phyloP scores from a whole-genome alignment of 2,113 vertebrate species.

The Elephantulus edwardii region DNA sequence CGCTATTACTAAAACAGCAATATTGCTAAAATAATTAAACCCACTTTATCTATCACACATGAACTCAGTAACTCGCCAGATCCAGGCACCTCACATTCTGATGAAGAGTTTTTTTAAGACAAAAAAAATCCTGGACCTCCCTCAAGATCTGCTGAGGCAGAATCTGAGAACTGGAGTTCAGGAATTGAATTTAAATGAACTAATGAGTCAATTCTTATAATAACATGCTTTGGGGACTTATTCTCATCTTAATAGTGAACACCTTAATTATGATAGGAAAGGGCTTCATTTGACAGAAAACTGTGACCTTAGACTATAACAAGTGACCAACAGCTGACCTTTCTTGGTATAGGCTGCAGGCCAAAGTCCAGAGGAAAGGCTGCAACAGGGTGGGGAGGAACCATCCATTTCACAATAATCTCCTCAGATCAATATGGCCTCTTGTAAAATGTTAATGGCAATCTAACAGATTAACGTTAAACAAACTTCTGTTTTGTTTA shows the following conservation, averaged over 20 bases:
- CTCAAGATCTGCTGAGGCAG: background rate
- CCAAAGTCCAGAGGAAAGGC: background rate
- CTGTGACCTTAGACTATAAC: background rate
- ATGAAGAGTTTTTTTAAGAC: background rate
- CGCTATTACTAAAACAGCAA: background rate
- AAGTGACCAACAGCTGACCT: background rate
- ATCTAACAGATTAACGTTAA: constrained; percentile 69
- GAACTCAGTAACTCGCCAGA: too few species aligned
- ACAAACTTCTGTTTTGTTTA: constrained; percentile 73
- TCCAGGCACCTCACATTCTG: background rate
- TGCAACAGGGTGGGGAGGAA: background rate
- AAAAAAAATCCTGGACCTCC: background rate
- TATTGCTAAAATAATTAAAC: too few species aligned
- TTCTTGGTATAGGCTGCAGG: background rate
- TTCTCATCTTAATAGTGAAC: background rate
- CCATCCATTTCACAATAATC: constrained; percentile 16
- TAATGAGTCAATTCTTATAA: background rate
- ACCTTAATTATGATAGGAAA: background rate
- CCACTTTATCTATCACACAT: too few species aligned
- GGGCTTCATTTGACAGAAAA: background rate
- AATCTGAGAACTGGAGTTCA: background rate
- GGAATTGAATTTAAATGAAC: background rate
- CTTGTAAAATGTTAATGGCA: constrained; percentile 63
- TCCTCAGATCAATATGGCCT: constrained; percentile 11
- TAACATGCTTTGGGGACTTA: background rate